A percentile compares a stretch with the other conserved stretches of the same genome.
These are phyloP conservation scores for Drosophila nebulosa DNA, from an alignment of 1,140 invertebrate species.

Conservation along the genomic window DNA sequence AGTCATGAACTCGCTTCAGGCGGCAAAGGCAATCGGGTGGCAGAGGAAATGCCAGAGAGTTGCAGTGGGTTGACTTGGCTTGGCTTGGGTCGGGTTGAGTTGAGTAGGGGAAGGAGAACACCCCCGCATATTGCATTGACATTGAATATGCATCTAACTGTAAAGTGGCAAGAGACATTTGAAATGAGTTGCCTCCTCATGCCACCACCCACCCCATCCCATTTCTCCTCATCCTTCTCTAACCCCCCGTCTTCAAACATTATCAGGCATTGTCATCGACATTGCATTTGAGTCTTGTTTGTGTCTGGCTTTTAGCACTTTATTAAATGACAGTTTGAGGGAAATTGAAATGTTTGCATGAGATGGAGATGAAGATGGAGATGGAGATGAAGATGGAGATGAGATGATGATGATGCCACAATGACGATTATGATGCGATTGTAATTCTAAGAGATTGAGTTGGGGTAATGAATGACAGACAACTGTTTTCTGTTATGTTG, in stretches of 20 bases:
- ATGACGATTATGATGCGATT: not conserved
- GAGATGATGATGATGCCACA: not conserved
- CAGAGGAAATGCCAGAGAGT: not conserved
- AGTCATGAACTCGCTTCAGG: conserved; percentile 11
- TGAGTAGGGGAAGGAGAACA: not conserved
- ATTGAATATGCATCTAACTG: conserved; percentile 47
- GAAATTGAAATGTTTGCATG: conserved; percentile 30
- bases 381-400: not conserved
- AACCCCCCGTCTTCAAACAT: not conserved
- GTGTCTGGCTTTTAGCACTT: conserved; percentile 27
- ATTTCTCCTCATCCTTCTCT: not conserved
- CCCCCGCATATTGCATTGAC: conserved; percentile 39
- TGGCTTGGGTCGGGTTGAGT: not conserved
- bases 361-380: not conserved
- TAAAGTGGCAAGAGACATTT: conserved; percentile 43
- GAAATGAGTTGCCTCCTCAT: conserved; percentile 14
- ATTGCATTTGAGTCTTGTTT: conserved; percentile 10
- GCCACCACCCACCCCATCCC: not conserved
- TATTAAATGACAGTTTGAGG: conserved; percentile 40
- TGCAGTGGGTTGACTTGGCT: not conserved
- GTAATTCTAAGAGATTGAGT: conserved; percentile 12
- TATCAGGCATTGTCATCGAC: conserved; percentile 24
- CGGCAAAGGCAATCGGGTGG: not conserved
- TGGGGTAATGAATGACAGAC: not conserved
- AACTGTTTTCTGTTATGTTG: not conserved